phyloP scores from a whole-genome alignment of 1,140 invertebrate genomes.

The Zaprionus lachaisei region DNA sequence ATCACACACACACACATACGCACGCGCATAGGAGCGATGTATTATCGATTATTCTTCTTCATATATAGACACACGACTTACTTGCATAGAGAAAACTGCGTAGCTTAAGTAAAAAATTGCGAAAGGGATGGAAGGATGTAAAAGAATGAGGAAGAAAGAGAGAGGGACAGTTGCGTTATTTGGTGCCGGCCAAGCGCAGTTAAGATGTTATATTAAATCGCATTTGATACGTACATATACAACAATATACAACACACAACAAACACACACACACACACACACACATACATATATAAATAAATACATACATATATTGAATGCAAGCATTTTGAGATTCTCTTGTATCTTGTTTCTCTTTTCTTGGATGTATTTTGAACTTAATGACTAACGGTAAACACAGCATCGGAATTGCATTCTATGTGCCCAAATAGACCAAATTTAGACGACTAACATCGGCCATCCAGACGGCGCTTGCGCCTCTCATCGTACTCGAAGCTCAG shows the following conservation, averaged over 20 bases:
- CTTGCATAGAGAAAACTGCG: constrained; percentile 23
- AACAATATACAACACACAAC: constrained; percentile 37
- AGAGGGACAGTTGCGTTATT: constrained; percentile 14
- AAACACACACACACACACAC: constrained; percentile 66
- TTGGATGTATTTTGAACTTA: neutral
- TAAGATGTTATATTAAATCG: constrained; percentile 36
- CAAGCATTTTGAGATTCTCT: constrained; percentile 35
- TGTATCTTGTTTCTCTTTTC: neutral
- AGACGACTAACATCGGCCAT: neutral
- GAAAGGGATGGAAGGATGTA: constrained; percentile 4
- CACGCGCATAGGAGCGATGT: neutral
- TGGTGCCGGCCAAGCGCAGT: constrained; percentile 38
- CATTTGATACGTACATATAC: constrained; percentile 62
- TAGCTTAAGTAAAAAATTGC: constrained; percentile 41
- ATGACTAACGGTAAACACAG: neutral
- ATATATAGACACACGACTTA: constrained; percentile 4
- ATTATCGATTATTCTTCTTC: constrained; percentile 3
- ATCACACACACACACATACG: constrained; percentile 4
- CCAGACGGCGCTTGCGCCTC: constrained; percentile 29
- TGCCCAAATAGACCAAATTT: neutral
- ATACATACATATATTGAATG: constrained; percentile 70
- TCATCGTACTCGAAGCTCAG: constrained; percentile 87
- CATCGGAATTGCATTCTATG: neutral
- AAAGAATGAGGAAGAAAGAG: neutral
- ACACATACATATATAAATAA: constrained; percentile 18